Evolutionary conservation across 2,888 invertebrate species (phyloP).

Genomic region (Girardia tigrina): DNA sequence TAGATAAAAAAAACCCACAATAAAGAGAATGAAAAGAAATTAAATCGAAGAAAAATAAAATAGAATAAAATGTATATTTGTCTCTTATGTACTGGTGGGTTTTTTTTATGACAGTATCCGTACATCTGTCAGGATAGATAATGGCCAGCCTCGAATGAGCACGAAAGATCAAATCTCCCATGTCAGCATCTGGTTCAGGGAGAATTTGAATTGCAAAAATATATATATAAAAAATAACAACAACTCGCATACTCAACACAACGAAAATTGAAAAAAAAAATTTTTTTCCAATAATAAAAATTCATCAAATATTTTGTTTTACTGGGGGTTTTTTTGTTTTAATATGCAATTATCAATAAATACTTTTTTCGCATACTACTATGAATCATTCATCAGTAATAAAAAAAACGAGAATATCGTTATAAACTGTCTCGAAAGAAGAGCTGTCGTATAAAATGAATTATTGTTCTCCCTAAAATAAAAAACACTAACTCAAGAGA

Average conservation of each 20-base stretch:
- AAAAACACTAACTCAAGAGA: conserved; percentile 21
- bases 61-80: conserved; percentile 23
- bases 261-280: conserved; percentile 1
- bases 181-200: conserved; percentile 17
- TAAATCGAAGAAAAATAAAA: no score
- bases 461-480: conserved; percentile 17
- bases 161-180: conserved; percentile 23
- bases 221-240: no score
- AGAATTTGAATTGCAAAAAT: conserved; percentile 17
- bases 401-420: conserved; percentile 23
- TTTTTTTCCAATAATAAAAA: conserved; percentile 3
- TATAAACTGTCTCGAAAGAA: conserved; percentile 23
- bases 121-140: conserved; percentile 19
- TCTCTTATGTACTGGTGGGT: background rate
- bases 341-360: background rate
- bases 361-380: conserved; percentile 3
- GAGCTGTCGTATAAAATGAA: conserved; percentile 23
- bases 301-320: conserved; percentile 17
- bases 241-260: background rate
- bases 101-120: conserved; percentile 19
- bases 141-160: conserved; percentile 23
- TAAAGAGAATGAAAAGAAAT: no score
- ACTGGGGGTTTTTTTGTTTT: background rate
- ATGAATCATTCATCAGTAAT: conserved; percentile 19
- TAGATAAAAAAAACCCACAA: no score